These are phyloP conservation scores for Solenopsis invicta DNA, from an alignment of 1,140 invertebrate genomes.

Conservation along the genomic window DNA sequence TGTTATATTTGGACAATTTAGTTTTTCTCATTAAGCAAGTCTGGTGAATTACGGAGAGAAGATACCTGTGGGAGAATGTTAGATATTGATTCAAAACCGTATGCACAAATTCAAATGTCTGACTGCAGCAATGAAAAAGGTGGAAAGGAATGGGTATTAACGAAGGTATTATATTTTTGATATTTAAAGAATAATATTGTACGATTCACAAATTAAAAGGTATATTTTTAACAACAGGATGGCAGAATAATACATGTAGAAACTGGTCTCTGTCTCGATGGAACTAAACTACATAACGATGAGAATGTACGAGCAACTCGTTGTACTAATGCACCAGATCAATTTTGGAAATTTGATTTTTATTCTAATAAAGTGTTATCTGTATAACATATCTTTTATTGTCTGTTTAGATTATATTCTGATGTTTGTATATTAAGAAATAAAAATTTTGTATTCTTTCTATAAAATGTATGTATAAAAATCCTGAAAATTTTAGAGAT, in stretches of 20 bases:
- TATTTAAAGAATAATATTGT: neutral
- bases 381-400: neutral
- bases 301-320: constrained; percentile 63
- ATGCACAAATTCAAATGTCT: constrained; percentile 33
- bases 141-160: constrained; percentile 36
- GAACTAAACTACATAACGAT: constrained; percentile 73
- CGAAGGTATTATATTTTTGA: neutral
- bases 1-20: constrained; percentile 3
- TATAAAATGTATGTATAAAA: neutral
- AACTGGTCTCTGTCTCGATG: constrained; percentile 83
- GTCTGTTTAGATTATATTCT: neutral
- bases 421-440: neutral
- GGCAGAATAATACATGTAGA: constrained; percentile 81
- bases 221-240: constrained; percentile 74
- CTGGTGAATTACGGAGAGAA: constrained; percentile 48
- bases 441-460: constrained; percentile 17
- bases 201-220: neutral
- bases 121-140: constrained; percentile 24
- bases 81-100: neutral
- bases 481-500: neutral
- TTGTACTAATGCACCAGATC: constrained; percentile 32
- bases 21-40: constrained; percentile 57
- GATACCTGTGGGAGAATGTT: constrained; percentile 39
- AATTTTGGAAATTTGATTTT: constrained; percentile 50
- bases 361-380: neutral